Percentiles rank a stretch among this genome's conserved stretches.
phyloP scores from a whole-genome alignment of 2,797 vertebrate genomes.

The Enteromius mattozi region DNA sequence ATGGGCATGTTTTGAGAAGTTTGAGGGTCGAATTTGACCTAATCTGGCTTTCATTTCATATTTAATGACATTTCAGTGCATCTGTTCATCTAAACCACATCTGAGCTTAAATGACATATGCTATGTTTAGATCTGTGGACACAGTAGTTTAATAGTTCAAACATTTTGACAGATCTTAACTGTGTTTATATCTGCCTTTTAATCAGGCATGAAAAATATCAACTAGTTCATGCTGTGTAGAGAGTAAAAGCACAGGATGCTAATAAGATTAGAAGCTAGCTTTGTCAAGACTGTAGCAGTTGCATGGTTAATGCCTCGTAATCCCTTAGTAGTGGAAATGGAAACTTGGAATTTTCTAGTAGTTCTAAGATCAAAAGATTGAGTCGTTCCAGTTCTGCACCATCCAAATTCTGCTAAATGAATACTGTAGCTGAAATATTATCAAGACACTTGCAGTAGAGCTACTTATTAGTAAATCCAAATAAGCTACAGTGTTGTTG shows the following conservation, averaged over 20 bases:
- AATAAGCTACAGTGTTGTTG: background rate
- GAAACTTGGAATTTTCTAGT: conserved; percentile 37
- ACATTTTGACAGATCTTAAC: conserved; percentile 15
- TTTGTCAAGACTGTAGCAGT: conserved; percentile 34
- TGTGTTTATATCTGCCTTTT: conserved; percentile 5
- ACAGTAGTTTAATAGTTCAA: background rate
- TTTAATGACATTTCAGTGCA: conserved; percentile 20
- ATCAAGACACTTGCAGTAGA: conserved; percentile 26
- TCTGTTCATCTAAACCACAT: background rate
- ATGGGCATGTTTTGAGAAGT: conserved; percentile 51
- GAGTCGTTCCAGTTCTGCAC: conserved; percentile 41
- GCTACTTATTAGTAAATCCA: conserved; percentile 26
- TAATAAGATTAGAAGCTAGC: conserved; percentile 48
- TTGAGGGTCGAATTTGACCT: conserved; percentile 36
- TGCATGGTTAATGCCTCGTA: conserved; percentile 49
- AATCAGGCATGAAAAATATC: conserved; percentile 26
- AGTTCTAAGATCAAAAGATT: conserved; percentile 56
- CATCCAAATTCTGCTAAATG: conserved; percentile 43
- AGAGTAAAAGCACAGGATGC: conserved; percentile 42
- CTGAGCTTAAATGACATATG: background rate
- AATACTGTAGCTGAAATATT: conserved; percentile 34
- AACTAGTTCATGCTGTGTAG: conserved; percentile 20
- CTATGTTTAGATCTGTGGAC: conserved; percentile 1
- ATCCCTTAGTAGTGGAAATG: conserved; percentile 48
- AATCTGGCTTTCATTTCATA: conserved; percentile 17